These are phyloP conservation scores for Gila robusta DNA, from an alignment of 2,797 vertebrate species.

Conservation along the genomic window DNA sequence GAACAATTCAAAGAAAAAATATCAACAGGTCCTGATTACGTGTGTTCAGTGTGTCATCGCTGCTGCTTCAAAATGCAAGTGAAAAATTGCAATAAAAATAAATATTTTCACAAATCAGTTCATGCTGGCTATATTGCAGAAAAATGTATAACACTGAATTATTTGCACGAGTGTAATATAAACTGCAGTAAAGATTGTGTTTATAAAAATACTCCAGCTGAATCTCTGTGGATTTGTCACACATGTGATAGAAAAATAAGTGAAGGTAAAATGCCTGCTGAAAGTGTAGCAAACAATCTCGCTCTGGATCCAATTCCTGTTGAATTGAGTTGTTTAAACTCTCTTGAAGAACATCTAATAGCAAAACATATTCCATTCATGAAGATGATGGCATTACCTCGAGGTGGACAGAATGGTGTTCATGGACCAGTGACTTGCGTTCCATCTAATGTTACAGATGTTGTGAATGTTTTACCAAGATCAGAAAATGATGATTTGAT, in stretches of 20 bases:
- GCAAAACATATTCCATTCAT: constrained; percentile 39
- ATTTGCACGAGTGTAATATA: constrained; percentile 28
- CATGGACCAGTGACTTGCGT: constrained; percentile 42
- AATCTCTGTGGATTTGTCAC: constrained; percentile 43
- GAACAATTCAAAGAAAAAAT: too few species aligned
- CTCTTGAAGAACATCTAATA: constrained; percentile 46
- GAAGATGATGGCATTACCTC: constrained; percentile 43
- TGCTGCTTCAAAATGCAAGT: not conserved
- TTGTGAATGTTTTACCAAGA: too few species aligned
- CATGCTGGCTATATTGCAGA: not conserved
- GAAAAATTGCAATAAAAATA: not conserved
- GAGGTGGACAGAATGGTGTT: constrained; percentile 24
- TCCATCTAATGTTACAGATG: too few species aligned
- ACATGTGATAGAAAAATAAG: constrained; percentile 41
- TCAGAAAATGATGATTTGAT: too few species aligned
- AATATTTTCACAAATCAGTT: not conserved
- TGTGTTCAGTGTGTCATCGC: not conserved
- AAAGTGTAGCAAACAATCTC: constrained; percentile 32
- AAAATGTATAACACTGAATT: constrained; percentile 19
- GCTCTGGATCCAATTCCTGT: not conserved
- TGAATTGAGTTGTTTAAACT: constrained; percentile 31
- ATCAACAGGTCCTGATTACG: not conserved
- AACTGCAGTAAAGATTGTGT: not conserved
- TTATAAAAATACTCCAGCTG: not conserved
- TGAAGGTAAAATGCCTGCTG: constrained; percentile 36